These are phyloP conservation scores for Calidris pugnax DNA, from an alignment of 2,113 vertebrate species.

Conservation along the genomic window DNA sequence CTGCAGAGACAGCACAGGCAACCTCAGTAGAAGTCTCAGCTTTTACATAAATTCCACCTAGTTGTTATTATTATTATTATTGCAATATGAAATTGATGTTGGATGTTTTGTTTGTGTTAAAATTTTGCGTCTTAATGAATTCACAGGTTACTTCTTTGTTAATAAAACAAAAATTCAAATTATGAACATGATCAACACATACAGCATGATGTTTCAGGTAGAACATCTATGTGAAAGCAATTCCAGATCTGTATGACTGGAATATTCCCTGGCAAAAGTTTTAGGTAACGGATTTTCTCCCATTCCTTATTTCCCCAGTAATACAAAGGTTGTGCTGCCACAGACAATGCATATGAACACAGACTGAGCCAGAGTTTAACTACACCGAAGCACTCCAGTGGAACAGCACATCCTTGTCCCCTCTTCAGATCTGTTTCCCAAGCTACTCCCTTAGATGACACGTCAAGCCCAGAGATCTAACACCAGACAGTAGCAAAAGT, in stretches of 20 bases:
- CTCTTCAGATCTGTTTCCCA: background rate
- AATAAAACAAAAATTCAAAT: background rate
- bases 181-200: background rate
- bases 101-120: background rate
- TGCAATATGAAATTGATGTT: slow-evolving; percentile 4
- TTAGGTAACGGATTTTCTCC: background rate
- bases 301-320: background rate
- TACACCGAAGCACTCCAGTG: background rate
- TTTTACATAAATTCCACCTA: slow-evolving; percentile 66
- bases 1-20: slow-evolving; percentile 78
- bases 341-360: background rate
- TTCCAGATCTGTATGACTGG: background rate
- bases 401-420: slow-evolving; percentile 15
- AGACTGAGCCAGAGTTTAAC: background rate
- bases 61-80: slow-evolving; percentile 15
- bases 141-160: slow-evolving; percentile 39
- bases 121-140: slow-evolving; percentile 22
- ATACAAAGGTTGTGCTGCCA: background rate
- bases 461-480: slow-evolving; percentile 43
- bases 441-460: background rate
- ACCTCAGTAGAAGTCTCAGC: slow-evolving; percentile 71
- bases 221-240: slow-evolving; percentile 13
- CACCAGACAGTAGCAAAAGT: slow-evolving; percentile 53
- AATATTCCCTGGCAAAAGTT: slow-evolving; percentile 41
- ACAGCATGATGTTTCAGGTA: slow-evolving; percentile 25